Evolutionary conservation across 1,140 invertebrate species (phyloP).

Genomic region (Drosophila sp.): DNA sequence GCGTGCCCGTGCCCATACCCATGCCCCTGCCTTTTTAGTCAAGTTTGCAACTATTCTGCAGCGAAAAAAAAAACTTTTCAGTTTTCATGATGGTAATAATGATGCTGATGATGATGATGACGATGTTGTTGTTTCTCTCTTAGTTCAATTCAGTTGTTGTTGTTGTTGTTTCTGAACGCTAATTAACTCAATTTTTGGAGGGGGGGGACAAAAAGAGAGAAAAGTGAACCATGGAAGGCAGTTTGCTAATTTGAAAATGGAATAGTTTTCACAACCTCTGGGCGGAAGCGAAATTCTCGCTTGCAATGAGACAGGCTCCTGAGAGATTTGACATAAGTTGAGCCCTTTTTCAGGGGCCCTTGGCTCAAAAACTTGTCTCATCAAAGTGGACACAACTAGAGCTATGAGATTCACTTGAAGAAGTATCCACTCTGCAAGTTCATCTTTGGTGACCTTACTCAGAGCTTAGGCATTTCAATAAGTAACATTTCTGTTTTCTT

Average conservation of each 20-base stretch:
- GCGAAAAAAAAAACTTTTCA: constrained; percentile 31
- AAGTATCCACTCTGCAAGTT: background rate
- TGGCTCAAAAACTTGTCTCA: constrained; percentile 1
- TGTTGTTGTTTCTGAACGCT: constrained; percentile 42
- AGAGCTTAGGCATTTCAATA: constrained; percentile 43
- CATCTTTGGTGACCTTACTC: constrained; percentile 23
- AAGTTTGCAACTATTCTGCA: constrained; percentile 50
- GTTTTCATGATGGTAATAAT: constrained; percentile 20
- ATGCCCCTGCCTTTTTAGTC: background rate
- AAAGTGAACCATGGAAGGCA: constrained; percentile 17
- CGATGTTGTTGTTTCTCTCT: constrained; percentile 34
- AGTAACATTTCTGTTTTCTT: constrained; percentile 18
- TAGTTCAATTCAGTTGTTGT: constrained; percentile 36
- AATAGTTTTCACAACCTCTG: constrained; percentile 46
- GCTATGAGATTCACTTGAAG: background rate
- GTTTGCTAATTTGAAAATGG: constrained; percentile 66
- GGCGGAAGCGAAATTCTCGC: constrained; percentile 30
- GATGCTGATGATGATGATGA: constrained; percentile 4
- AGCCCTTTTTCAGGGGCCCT: constrained; percentile 1
- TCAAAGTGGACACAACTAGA: constrained; percentile 1
- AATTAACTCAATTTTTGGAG: constrained; percentile 68
- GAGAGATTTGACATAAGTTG: constrained; percentile 36
- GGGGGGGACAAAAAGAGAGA: constrained; percentile 17
- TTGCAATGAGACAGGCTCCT: constrained; percentile 28
- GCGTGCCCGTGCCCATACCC: background rate